Conservation (phyloP, 23 tunicate genomes). For the Oikopleura albicans region DNA sequence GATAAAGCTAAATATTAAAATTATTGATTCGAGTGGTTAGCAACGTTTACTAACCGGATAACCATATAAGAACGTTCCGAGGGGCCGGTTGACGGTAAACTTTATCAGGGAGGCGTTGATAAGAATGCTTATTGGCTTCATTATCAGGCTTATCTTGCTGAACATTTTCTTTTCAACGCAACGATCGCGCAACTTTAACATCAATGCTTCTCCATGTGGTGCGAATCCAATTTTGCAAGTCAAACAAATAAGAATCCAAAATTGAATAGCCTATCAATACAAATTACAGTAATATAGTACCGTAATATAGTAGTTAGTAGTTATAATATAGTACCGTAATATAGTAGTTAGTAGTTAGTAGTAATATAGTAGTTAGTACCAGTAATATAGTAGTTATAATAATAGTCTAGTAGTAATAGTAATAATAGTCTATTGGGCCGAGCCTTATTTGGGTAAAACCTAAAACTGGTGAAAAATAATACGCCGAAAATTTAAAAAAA, state of each 20-base stretch:
- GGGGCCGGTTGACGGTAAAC: not conserved
- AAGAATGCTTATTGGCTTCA: not conserved
- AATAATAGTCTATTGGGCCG: too few species aligned
- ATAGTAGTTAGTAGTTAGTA: too few species aligned
- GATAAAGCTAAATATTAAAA: not conserved
- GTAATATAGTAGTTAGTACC: too few species aligned
- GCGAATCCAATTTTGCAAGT: not conserved
- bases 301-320: too few species aligned
- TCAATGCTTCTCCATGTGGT: slow-evolving; percentile 15
- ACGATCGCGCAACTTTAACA: not conserved
- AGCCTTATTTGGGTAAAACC: too few species aligned
- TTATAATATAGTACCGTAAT: too few species aligned
- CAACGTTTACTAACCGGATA: not conserved
- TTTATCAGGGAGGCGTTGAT: not conserved
- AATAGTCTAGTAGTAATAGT: too few species aligned
- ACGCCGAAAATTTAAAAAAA: too few species aligned
- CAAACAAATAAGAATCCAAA: not conserved
- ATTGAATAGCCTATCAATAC: too few species aligned
- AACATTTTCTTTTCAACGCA: slow-evolving; percentile 13
- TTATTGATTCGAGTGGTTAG: not conserved
- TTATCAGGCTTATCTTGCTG: not conserved
- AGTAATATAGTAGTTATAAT: too few species aligned
- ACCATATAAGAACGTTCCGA: not conserved
- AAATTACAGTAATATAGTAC: too few species aligned
- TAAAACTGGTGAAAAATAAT: too few species aligned